phyloP scores from a whole-genome alignment of 2,888 invertebrate genomes.

The Drosophila tripunctata region DNA sequence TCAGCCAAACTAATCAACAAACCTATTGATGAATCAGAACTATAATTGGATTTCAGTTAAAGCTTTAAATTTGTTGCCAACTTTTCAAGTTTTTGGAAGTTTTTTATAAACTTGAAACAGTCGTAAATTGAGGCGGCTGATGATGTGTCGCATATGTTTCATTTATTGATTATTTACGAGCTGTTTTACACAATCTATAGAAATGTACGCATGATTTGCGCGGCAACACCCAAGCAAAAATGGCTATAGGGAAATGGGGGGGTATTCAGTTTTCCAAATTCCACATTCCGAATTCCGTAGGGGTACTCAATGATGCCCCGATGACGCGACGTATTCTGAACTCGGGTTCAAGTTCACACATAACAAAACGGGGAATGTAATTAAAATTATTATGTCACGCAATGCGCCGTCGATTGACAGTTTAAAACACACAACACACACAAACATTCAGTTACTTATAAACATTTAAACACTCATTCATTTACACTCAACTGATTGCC shows the following conservation, averaged over 20 bases:
- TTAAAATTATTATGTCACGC: slow-evolving; percentile 73
- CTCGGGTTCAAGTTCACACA: slow-evolving; percentile 70
- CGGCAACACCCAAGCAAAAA: not conserved
- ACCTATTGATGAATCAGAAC: slow-evolving; percentile 9
- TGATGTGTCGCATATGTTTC: slow-evolving; percentile 20
- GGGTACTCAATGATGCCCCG: slow-evolving; percentile 27
- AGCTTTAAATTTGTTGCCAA: not conserved
- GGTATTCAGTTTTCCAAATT: too few species aligned
- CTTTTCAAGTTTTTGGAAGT: not conserved
- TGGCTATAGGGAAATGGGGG: not conserved
- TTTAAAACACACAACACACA: slow-evolving; percentile 22
- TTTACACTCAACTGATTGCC: slow-evolving; percentile 11
- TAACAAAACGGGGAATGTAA: slow-evolving; percentile 57
- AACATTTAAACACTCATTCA: not conserved
- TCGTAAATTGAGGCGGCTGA: not conserved
- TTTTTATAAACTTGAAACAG: not conserved
- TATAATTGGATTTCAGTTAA: not conserved
- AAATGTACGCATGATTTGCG: slow-evolving; percentile 10
- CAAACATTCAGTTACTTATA: not conserved
- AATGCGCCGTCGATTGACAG: slow-evolving; percentile 50
- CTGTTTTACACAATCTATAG: slow-evolving; percentile 32
- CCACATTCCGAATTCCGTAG: too few species aligned
- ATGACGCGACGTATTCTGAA: slow-evolving; percentile 54
- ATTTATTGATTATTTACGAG: slow-evolving; percentile 53
- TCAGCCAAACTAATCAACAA: slow-evolving; percentile 1